Evolutionary conservation across 2,113 vertebrate species (phyloP), one percentile per base, ranked within the genome.

Genomic region (Callopanchax toddi): DNA sequence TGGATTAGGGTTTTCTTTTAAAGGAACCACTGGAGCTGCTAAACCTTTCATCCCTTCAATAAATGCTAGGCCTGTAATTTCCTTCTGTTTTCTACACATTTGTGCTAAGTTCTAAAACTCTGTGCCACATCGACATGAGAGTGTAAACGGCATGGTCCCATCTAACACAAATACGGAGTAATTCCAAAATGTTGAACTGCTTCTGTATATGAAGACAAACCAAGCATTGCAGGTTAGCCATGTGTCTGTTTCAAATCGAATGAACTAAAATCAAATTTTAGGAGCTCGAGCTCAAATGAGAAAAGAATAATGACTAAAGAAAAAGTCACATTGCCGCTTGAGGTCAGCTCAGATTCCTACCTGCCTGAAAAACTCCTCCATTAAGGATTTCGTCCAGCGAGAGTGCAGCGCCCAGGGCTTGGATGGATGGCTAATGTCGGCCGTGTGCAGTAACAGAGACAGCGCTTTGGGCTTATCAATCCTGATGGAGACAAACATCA

Each of bases 351-450:
- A 37, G 50, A 53, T 26, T 54, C 48, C 61, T 93, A 97, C 95
- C 94, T 97, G 95, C 76, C 92, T 93, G 86, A 97, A 97, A 81
- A 97, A 96, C 85, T 96, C 95, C 64, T 97, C 95, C 94, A 96
- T 95, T 37, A 96, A 91, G 1, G 94, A 89, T 71, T 94, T 94
- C 70, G 95, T 97, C 95, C 95, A 97, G 64, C 92, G 93, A 69
- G 93, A 94, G 81, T 97, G 95, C 34, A 96, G 92, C 0, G 66
- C 63, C 95, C 95, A 96, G 60, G 95, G 93, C 79, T 97, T 97
- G 43, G 94, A 94, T 9, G 95, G 95, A 63, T 97, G 95, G 75
- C 95, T 96, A 69, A 97, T 97, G 78, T 97, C 95, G 6, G 95
- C 94, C 8, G 95, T 94, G 54, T 97, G 95, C 2, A 97, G 93